Conservation (phyloP, 2,888 invertebrate species). For the Troides oblongomaculatus region DNA sequence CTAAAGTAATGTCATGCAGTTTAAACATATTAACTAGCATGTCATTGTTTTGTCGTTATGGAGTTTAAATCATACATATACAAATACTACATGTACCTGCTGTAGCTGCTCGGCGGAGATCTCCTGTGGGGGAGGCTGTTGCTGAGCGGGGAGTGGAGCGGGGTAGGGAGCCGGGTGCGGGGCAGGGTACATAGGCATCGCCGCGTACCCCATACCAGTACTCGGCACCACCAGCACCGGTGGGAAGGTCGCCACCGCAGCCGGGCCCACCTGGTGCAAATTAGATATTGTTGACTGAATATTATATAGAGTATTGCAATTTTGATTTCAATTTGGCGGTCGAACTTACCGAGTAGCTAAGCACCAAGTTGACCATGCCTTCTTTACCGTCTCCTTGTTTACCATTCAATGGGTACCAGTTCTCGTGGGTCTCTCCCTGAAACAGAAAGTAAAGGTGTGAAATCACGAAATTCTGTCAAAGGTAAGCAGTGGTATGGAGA, state of each 20-base stretch:
- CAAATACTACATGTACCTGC: conserved; percentile 48
- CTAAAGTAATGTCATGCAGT: too few relatives aligned
- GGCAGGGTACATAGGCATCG: conserved; percentile 73
- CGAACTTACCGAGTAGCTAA: conserved; percentile 86
- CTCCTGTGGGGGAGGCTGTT: conserved; percentile 44
- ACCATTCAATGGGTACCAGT: conserved; percentile 96
- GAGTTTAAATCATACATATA: background rate
- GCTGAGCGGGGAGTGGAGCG: conserved; percentile 36
- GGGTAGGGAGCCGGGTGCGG: conserved; percentile 42
- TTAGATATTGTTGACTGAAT: background rate
- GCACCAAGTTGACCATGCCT: conserved; percentile 94
- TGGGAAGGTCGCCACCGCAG: conserved; percentile 75
- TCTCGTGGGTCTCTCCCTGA: conserved; percentile 93
- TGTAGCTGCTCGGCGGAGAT: conserved; percentile 62
- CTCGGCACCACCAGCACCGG: conserved; percentile 87
- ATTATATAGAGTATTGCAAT: background rate
- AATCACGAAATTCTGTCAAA: background rate
- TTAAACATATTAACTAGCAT: too few relatives aligned
- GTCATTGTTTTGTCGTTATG: too few relatives aligned
- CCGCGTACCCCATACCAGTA: conserved; percentile 75
- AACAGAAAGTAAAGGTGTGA: conserved; percentile 17
- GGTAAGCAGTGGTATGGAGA: too few relatives aligned
- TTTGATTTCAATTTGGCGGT: background rate
- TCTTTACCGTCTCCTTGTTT: conserved; percentile 97
- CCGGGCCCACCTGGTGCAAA: conserved; percentile 59